These are phyloP conservation scores for Lathronympha strigana DNA, from an alignment of 2,888 invertebrate species.

Conservation along the genomic window DNA sequence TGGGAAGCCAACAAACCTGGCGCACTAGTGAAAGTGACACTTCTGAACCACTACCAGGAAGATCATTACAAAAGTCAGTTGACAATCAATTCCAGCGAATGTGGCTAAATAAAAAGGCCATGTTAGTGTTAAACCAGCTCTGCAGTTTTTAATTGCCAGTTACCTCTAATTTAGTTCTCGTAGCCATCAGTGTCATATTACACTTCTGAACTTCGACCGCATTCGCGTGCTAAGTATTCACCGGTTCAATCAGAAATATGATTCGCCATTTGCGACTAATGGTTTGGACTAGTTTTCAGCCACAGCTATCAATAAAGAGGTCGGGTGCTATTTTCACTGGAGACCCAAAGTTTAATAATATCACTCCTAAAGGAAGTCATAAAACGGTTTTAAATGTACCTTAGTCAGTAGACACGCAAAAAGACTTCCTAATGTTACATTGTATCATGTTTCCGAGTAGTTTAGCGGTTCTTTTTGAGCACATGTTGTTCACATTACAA, in stretches of 20 bases:
- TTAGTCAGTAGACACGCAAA: slow-evolving; percentile 64
- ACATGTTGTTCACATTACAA: neutral
- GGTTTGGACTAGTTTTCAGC: slow-evolving; percentile 27
- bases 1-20: too few species aligned
- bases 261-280: slow-evolving; percentile 21
- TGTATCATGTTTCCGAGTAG: slow-evolving; percentile 67
- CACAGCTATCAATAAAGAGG: slow-evolving; percentile 32
- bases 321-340: slow-evolving; percentile 25
- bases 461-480: neutral
- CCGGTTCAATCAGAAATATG: slow-evolving; percentile 26
- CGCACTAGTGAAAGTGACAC: too few species aligned
- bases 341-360: slow-evolving; percentile 31
- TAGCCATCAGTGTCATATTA: slow-evolving; percentile 11
- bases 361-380: slow-evolving; percentile 54
- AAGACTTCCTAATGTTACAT: slow-evolving; percentile 59
- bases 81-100: too few species aligned
- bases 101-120: too few species aligned
- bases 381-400: slow-evolving; percentile 51
- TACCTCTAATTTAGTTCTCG: neutral
- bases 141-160: neutral
- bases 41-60: too few species aligned
- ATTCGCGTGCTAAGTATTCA: slow-evolving; percentile 26
- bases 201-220: slow-evolving; percentile 16
- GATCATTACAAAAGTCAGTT: too few species aligned
- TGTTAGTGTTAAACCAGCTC: too few species aligned